A percentile compares a stretch with the other conserved stretches of the same genome.
Conservation (phyloP, 2,888 invertebrate genomes). For the Drosophila yooni region DNA sequence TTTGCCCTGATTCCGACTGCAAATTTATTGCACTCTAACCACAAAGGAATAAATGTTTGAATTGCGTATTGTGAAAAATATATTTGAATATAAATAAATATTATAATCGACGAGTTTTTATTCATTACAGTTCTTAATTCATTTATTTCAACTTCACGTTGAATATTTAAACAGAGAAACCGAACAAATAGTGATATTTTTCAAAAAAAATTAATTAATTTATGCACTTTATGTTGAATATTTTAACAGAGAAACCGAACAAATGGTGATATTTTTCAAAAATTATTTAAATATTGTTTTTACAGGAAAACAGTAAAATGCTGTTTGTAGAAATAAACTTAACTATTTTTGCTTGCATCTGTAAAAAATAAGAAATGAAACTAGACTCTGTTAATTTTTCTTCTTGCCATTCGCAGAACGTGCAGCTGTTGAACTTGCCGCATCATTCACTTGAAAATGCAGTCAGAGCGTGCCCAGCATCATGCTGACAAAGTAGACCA, state of each 20-base stretch:
- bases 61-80: not conserved
- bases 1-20: not conserved
- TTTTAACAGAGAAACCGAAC: not conserved
- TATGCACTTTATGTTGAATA: not conserved
- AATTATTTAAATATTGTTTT: not conserved
- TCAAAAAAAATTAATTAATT: not conserved
- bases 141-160: not conserved
- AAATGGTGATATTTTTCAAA: not conserved
- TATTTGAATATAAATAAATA: conserved; percentile 1
- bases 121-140: not conserved
- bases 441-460: conserved; percentile 46
- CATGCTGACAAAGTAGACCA: conserved; percentile 42
- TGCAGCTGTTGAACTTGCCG: conserved; percentile 38
- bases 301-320: not conserved
- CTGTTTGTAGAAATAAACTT: not conserved
- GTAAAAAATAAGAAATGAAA: conserved; percentile 6
- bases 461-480: conserved; percentile 18
- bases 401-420: conserved; percentile 23
- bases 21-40: conserved; percentile 11
- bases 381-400: conserved; percentile 21
- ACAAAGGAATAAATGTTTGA: not conserved
- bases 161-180: not conserved
- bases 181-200: not conserved
- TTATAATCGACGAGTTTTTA: not conserved
- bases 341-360: not conserved